phyloP scores from a whole-genome alignment of 1,140 invertebrate species.

The Drosophila pallidifrons region DNA sequence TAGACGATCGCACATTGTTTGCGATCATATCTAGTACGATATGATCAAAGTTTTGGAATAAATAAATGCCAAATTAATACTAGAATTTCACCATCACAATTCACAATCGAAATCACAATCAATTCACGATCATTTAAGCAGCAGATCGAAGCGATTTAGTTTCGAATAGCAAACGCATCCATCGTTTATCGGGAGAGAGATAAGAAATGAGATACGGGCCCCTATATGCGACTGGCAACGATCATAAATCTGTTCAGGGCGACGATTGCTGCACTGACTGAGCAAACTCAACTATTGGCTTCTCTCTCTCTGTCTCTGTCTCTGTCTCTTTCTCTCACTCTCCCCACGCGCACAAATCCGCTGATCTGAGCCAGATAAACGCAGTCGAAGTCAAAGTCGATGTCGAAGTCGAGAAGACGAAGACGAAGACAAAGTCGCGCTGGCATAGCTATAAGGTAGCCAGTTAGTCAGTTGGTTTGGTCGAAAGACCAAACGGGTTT shows the following conservation, averaged over 20 bases:
- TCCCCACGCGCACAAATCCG: slow-evolving; percentile 63
- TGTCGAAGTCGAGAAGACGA: slow-evolving; percentile 20
- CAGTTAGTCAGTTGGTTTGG: slow-evolving; percentile 50
- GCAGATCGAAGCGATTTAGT: slow-evolving; percentile 21
- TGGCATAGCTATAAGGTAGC: slow-evolving; percentile 35
- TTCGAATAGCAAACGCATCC: background rate
- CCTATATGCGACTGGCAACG: slow-evolving; percentile 44
- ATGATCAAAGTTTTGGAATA: too few relatives aligned
- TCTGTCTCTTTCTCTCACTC: slow-evolving; percentile 3
- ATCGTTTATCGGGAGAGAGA: slow-evolving; percentile 41
- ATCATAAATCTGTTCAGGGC: slow-evolving; percentile 71
- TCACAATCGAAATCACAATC: slow-evolving; percentile 19
- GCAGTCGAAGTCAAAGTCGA: slow-evolving; percentile 26
- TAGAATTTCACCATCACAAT: slow-evolving; percentile 9
- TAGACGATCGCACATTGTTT: slow-evolving; percentile 1
- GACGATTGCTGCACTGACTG: slow-evolving; percentile 34
- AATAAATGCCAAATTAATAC: too few relatives aligned
- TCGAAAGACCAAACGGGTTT: slow-evolving; percentile 62
- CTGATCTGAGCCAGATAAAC: slow-evolving; percentile 72
- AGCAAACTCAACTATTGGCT: slow-evolving; percentile 22
- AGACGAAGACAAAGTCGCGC: slow-evolving; percentile 21
- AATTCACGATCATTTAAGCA: slow-evolving; percentile 20
- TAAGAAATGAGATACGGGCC: slow-evolving; percentile 72
- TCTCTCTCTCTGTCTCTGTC: background rate
- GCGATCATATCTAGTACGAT: too few relatives aligned